Evolutionary conservation across 2,888 invertebrate genomes (phyloP).

Genomic region (Malacosoma neustria): DNA sequence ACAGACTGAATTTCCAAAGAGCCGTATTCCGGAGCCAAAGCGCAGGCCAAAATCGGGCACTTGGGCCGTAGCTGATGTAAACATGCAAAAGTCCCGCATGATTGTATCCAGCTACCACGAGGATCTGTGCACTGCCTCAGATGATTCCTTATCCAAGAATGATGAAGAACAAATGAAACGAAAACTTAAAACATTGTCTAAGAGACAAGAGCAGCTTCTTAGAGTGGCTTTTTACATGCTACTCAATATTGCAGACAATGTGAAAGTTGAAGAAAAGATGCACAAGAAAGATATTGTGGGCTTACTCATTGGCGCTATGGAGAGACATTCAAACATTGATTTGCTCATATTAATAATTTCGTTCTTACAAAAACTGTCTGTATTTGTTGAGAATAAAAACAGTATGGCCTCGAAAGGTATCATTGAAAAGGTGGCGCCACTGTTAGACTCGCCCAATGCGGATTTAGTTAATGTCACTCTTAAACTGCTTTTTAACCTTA

Average conservation of each 20-base stretch:
- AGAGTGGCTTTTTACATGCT: slow-evolving; percentile 94
- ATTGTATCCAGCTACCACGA: slow-evolving; percentile 83
- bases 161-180: slow-evolving; percentile 87
- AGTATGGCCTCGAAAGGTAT: slow-evolving; percentile 89
- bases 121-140: slow-evolving; percentile 70
- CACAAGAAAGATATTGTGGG: slow-evolving; percentile 93
- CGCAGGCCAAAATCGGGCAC: slow-evolving; percentile 85
- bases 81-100: slow-evolving; percentile 72
- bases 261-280: slow-evolving; percentile 98
- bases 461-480: slow-evolving; percentile 89
- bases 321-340: slow-evolving; percentile 89
- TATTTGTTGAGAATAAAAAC: slow-evolving; percentile 95
- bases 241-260: slow-evolving; percentile 96
- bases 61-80: slow-evolving; percentile 75
- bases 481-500: slow-evolving; percentile 94
- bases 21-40: slow-evolving; percentile 83
- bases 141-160: slow-evolving; percentile 62
- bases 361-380: slow-evolving; percentile 95
- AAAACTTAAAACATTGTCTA: slow-evolving; percentile 86
- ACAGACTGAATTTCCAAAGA: slow-evolving; percentile 78
- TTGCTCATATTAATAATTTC: slow-evolving; percentile 92
- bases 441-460: slow-evolving; percentile 80
- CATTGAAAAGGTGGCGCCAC: slow-evolving; percentile 87
- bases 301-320: slow-evolving; percentile 90
- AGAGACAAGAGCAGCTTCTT: slow-evolving; percentile 94